Base-by-base conservation (phyloP, 1,140 invertebrate species). In the Pseudomyrmex concolor region DNA sequence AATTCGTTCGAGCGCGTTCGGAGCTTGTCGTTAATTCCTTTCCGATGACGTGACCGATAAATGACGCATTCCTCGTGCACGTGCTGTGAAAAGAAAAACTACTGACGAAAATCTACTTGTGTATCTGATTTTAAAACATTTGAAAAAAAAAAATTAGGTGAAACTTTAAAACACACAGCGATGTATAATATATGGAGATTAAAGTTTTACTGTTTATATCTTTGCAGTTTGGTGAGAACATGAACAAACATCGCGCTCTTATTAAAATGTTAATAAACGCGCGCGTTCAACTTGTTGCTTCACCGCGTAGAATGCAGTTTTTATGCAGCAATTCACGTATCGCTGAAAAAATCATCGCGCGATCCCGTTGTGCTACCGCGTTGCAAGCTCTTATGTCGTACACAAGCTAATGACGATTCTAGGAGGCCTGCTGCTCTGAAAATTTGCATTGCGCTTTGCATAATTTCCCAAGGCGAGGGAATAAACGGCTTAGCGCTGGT, bases 391-490 rank as follows among this genome's bases (percentile, higher is more conserved):
- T 54, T 80, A 71, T 59, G 76, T 80, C 76, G 76, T 60, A 60
- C 19, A 60, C 43, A 19, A 43, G 43, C 76, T 80, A 80, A 80
- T 71, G 76, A 80, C 76, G 66, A 80, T 80, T 80, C 76, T 80
- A 80, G 43, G 54, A 71, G 76, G 76, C 45, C 48, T 43, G 66
- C 22, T 70, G 66, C 54, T 80, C 66, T 70, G 76, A 80, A 80
- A 80, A 80, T 80, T 80, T 80, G 66, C 76, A 80, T 80, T 59
- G 66, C 66, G 68, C 76, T 80, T 80, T 80, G 76, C 76, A 80
- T 80, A 80, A 80, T 80, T 80, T 80, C 76, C 76, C 66, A 64
- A 34, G 76, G 76, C 76, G 76, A 43, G 22, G 64, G 66, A 80
- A 80, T 80, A 80, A 80, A 80, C 76, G 71, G 76, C 22, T 19